Evolutionary conservation across 2,797 vertebrate species (phyloP).

Genomic region (Parotocinclus haroldoi): DNA sequence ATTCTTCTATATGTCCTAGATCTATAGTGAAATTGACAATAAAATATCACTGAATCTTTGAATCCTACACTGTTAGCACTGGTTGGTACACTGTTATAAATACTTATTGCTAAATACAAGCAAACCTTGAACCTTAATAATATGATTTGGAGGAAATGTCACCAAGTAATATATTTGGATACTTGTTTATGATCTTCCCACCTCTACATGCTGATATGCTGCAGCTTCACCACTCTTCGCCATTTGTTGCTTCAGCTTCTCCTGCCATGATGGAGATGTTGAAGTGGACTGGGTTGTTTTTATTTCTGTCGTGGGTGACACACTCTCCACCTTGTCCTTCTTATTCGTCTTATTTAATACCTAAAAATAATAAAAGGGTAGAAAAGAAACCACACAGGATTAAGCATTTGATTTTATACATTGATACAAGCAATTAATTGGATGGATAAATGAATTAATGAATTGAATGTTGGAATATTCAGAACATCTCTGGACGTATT

Average conservation of each 20-base stretch:
- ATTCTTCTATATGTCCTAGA: too few relatives aligned
- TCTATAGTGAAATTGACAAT: too few relatives aligned
- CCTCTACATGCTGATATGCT: slow-evolving; percentile 71
- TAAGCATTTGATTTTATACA: too few relatives aligned
- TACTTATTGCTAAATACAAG: too few relatives aligned
- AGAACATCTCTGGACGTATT: too few relatives aligned
- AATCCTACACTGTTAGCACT: too few relatives aligned
- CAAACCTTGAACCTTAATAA: too few relatives aligned
- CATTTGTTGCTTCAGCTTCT: slow-evolving; percentile 43
- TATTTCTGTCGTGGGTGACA: slow-evolving; percentile 38
- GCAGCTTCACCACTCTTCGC: slow-evolving; percentile 75
- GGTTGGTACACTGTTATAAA: too few relatives aligned
- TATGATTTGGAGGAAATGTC: too few relatives aligned
- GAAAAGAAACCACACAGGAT: slow-evolving; percentile 29
- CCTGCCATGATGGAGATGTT: slow-evolving; percentile 52
- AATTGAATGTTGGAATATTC: too few relatives aligned
- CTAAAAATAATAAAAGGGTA: slow-evolving; percentile 70
- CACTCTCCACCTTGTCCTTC: slow-evolving; percentile 56
- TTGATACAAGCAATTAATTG: not conserved
- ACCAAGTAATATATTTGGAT: too few relatives aligned
- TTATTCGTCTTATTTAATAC: slow-evolving; percentile 68
- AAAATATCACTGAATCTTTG: too few relatives aligned
- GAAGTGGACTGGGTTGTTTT: slow-evolving; percentile 57
- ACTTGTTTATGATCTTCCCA: slow-evolving; percentile 44
- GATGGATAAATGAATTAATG: not conserved